Evolutionary conservation across 2,888 invertebrate genomes (phyloP), one percentile per base, ranked within the genome.

Genomic region (Sinohyriopsis cumingii): DNA sequence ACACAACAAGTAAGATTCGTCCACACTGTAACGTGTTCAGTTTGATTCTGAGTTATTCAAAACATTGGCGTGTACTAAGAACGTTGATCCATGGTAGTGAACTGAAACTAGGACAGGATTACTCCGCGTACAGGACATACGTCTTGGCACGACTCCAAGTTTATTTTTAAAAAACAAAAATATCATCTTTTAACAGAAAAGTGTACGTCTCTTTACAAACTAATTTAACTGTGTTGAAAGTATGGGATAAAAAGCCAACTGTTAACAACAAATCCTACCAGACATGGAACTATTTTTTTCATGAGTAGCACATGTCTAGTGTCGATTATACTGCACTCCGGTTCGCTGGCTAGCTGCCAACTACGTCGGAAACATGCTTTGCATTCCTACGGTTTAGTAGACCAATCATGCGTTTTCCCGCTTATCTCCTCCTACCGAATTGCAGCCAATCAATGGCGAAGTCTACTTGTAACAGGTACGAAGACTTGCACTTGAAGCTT

Each of bases 31-130:
- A 63, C 63, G 65, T 71, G 69, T 57, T 71, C 71, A 75, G 71
- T 64, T 65, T 71, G 61, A 75, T 69, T 77, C 68, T 77, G 77
- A 75, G 69, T 64, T 61, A 73, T 76, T 78, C 78, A 74, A 78
- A 78, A 74, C 78, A 76, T 72, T 72, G 76, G 77, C 78, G 73
- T 81, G 78, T 84, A 83, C 82, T 83, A 82, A 81, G 78, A 83
- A 80, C 78, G 80, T 82, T 81, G 77, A 77, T 77, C 78, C 76
- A 73, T 75, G 78, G 75, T 74, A 76, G 69, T 68, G 76, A 73
- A 59, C 68, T 28, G 53, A 63, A 80, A 71, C 71, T 72, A 69
- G 80, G 78, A 73, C 72, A 68, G 76, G 71, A 79, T 80, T 74
- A 68, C 25, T 76, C 65, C 79, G 78, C 79, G 22, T 53, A 24